These are phyloP conservation scores for Passer domesticus DNA, from an alignment of 2,113 vertebrate species.

Conservation along the genomic window DNA sequence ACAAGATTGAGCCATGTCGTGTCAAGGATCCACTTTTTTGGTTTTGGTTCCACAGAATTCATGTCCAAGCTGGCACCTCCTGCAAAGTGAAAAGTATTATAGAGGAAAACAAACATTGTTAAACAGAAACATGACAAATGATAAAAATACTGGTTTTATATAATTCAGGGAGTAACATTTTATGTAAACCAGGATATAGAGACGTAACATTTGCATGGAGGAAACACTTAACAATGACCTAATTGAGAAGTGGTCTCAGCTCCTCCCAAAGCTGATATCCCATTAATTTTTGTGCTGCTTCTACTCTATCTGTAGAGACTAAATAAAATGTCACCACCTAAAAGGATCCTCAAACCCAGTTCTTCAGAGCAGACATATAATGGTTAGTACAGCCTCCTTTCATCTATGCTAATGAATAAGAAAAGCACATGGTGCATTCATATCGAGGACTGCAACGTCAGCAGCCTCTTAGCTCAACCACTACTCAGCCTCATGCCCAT, in stretches of 20 bases:
- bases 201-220: not conserved
- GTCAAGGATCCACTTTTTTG: constrained; percentile 84
- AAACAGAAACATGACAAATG: not conserved
- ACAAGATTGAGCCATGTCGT: constrained; percentile 86
- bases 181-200: not conserved
- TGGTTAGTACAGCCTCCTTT: not conserved
- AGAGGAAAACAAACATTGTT: not conserved
- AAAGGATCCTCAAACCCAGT: not conserved
- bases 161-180: not conserved
- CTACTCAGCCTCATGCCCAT: not conserved
- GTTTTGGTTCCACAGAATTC: constrained; percentile 82
- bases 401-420: not conserved
- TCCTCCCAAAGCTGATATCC: not conserved
- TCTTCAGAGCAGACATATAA: not conserved
- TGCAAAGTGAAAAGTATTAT: constrained; percentile 20
- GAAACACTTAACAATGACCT: not conserved
- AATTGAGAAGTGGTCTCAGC: not conserved
- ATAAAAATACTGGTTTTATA: not conserved
- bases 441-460: not conserved
- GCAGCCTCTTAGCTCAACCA: not conserved
- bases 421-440: not conserved
- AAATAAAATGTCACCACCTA: not conserved
- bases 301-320: not conserved
- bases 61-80: constrained; percentile 84
- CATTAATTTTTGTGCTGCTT: not conserved